Evolutionary conservation across 2,113 vertebrate genomes (phyloP), one percentile per base, ranked within the genome.

Genomic region (Colossoma macropomum): DNA sequence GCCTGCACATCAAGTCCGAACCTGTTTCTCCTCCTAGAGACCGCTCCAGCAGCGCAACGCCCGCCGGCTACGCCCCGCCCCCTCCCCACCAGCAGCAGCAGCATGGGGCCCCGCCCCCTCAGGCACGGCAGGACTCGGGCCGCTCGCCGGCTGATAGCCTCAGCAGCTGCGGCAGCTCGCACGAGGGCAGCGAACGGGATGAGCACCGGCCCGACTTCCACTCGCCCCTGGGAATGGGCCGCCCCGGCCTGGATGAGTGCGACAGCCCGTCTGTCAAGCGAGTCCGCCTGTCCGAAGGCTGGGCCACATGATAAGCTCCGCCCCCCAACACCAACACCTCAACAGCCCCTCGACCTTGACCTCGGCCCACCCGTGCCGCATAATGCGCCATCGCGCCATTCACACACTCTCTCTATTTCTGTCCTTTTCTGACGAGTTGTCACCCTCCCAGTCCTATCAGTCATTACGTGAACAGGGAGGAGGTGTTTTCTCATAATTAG

Each of bases 21-120:
- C 98, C 97, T 97, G 97, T 99, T 97, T 99, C 98, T 97, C 98
- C 98, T 98, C 98, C 98, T 97, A 98, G 98, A 98, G 97, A 99
- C 93, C 97, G 97, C 94, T 97, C 97, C 95, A 96, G 95, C 92
- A 94, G 95, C 94, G 92, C 86, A 95, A 98, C 97, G 86, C 96
- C 97, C 19, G 97, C 95, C 93, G 96, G 96, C 95, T 98, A 99
- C 89, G 96, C 96, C 69, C 91, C 63, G 3, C 84, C 68, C 60
- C 78, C 79, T 17, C 82, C 84, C 45, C 87, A 84, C 75, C 84
- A 77, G 50, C 87, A 85, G 74, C 87, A 85, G 74, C 71, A 83
- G 66, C 84, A 88, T 59, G 82, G 84, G 82, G 87, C 62, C 89
- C 96, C 93, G 85, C 96, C 96, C 91, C 95, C 95, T 85, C 89